Evolutionary conservation across 2,113 vertebrate species (phyloP).

Genomic region (Lasiurus cinereus): DNA sequence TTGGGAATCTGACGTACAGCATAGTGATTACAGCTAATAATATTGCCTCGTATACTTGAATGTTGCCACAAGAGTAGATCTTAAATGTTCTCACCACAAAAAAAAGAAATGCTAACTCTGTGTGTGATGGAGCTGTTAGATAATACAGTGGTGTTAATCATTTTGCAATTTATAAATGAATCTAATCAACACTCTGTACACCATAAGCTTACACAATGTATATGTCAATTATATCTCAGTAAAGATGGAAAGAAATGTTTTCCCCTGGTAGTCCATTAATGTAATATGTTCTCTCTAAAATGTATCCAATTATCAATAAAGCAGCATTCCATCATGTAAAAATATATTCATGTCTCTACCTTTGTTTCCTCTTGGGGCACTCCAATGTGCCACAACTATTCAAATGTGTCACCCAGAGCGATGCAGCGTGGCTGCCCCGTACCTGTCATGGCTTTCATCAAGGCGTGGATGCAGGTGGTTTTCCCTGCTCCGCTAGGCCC

Average conservation of each 20-base stretch:
- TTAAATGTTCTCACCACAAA: conserved; percentile 9
- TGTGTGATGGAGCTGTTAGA: background rate
- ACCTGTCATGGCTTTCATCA: conserved; percentile 98
- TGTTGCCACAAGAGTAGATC: background rate
- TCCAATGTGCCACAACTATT: background rate
- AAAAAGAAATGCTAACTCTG: background rate
- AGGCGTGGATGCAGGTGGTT: conserved; percentile 94
- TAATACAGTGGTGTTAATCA: background rate
- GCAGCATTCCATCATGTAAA: background rate
- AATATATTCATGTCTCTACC: background rate
- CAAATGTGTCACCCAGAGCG: background rate
- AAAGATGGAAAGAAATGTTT: background rate
- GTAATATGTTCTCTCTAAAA: background rate
- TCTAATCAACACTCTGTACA: background rate
- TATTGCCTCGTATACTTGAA: background rate
- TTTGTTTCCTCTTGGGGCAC: background rate
- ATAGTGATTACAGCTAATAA: background rate
- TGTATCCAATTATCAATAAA: background rate
- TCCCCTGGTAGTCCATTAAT: background rate
- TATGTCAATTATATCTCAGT: background rate
- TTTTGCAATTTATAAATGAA: background rate
- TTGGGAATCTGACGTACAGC: background rate
- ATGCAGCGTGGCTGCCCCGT: background rate
- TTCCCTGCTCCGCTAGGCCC: conserved; percentile 98
- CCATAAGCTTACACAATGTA: background rate